Evolutionary conservation across 2,797 vertebrate species (phyloP).

Genomic region (Cirrhinus mrigala): DNA sequence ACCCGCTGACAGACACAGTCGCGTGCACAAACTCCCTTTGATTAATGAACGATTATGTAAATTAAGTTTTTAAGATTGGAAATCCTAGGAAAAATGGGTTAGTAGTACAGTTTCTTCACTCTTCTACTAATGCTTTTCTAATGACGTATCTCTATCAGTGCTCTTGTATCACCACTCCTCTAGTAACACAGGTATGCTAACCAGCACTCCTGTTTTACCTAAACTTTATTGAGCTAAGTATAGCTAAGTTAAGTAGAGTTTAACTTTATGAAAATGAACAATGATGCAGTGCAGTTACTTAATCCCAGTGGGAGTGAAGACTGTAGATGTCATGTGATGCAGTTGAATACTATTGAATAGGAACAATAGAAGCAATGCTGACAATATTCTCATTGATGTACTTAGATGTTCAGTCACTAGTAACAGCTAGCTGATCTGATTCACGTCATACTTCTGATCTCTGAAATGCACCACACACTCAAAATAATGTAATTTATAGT

Average conservation of each 20-base stretch:
- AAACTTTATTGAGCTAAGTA: not conserved
- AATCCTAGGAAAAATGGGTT: not conserved
- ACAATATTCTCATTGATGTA: not conserved
- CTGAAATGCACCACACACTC: conserved; percentile 3
- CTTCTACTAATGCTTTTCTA: not conserved
- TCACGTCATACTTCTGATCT: not conserved
- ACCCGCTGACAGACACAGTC: conserved; percentile 38
- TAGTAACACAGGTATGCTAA: not conserved
- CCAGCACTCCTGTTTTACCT: not conserved
- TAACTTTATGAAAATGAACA: not conserved
- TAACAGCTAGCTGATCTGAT: conserved; percentile 2
- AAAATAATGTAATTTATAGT: conserved; percentile 27
- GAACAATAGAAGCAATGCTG: not conserved
- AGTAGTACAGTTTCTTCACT: not conserved
- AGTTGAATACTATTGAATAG: not conserved
- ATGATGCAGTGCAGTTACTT: not conserved
- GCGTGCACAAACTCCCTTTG: conserved; percentile 13
- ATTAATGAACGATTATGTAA: conserved; percentile 29
- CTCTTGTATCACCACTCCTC: not conserved
- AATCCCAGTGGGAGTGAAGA: not conserved
- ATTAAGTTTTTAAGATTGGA: not conserved
- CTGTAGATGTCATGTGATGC: not conserved
- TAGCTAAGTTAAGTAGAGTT: not conserved
- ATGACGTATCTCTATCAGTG: not conserved
- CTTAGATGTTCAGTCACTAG: conserved; percentile 1